Evolutionary conservation across 2,113 vertebrate species (phyloP), one percentile per base, ranked within the genome.

Genomic region (Smithornis capensis): DNA sequence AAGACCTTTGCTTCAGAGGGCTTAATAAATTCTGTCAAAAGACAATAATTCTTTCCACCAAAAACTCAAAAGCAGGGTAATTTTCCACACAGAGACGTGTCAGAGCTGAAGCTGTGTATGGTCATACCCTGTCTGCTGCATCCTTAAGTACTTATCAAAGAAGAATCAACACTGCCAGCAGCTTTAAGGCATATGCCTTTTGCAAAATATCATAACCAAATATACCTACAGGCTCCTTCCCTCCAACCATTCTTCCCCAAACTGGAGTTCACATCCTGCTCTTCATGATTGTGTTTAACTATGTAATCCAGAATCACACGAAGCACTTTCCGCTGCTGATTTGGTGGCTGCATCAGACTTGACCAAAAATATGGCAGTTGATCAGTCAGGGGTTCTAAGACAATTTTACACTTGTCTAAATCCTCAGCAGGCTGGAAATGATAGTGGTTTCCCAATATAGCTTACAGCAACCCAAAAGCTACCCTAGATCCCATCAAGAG

Each of bases 1-100:
- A 86, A 63, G 55, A 81, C 28, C 19, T 91, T 65, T 80, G 35
- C 42, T 80, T 83, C 68, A 86, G 59, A 77, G 25, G 22, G 19
- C 27, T 83, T 87, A 35, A 83, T 80, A 92, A 95, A 67, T 90
- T 88, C 59, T 90, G 37, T 50, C 19, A 80, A 31, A 95, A 63
- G 38, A 63, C 63, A 92, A 56, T 15, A 83, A n/a, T n/a, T n/a
- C n/a, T n/a, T n/a, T 57, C 37, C 10, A 37, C 77, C 47, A 67
- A 81, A 94, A 95, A 52, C 22, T 25, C 12, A 67, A 80, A 92
- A 37, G 8, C 2, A 7, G 44, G 35, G 22, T 37, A 86, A 59
- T 55, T 95, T 88, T 68, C 63, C 38, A 37, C 49, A 45, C 28
- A 76, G 64, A 79, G 40, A 29, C 4, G 15, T 47, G 37, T 77